These are phyloP conservation scores for Sinhomidia bicolor DNA, from an alignment of 2,888 invertebrate species.

Conservation along the genomic window DNA sequence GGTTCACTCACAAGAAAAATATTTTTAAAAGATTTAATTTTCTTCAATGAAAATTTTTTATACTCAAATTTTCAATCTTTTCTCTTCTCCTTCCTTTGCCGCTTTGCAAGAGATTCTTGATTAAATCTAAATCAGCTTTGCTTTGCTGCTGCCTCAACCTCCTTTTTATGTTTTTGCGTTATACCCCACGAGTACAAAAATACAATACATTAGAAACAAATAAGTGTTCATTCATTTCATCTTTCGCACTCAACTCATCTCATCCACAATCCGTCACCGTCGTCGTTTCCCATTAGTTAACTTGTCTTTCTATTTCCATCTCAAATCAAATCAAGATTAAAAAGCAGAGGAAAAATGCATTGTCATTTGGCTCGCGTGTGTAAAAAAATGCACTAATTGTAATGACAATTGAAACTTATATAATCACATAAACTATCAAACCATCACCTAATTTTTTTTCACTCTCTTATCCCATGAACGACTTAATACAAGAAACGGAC, in stretches of 20 bases:
- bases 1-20: conserved; percentile 20
- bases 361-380: background rate
- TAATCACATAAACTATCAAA: background rate
- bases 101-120: background rate
- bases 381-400: conserved; percentile 33
- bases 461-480: background rate
- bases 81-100: background rate
- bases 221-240: conserved; percentile 32
- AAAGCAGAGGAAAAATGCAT: background rate
- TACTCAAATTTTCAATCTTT: background rate
- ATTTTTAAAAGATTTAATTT: background rate
- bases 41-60: conserved; percentile 15
- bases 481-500: background rate
- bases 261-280: conserved; percentile 34
- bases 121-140: background rate
- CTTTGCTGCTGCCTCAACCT: too few species aligned
- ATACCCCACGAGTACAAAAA: background rate
- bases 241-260: conserved; percentile 13
- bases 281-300: conserved; percentile 31
- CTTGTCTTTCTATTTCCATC: conserved; percentile 13
- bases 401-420: conserved; percentile 38
- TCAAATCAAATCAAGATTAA: background rate
- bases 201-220: background rate
- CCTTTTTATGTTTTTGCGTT: too few species aligned
- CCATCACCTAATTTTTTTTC: background rate